These are phyloP conservation scores for Apis laboriosa DNA, from an alignment of 1,140 invertebrate species.

Conservation along the genomic window DNA sequence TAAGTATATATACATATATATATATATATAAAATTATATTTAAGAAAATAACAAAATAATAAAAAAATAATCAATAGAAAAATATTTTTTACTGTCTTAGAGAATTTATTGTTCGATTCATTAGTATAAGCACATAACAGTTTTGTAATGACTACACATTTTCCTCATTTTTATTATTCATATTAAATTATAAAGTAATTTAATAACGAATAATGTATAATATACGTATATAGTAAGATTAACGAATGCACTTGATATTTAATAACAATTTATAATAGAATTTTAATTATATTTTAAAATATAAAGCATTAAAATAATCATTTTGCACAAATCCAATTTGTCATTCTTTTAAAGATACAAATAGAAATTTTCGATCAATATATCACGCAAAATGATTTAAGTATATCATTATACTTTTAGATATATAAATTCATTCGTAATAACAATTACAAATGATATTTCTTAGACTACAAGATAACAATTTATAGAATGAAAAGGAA, in stretches of 20 bases:
- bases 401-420: no score
- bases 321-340: background rate
- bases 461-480: no score
- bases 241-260: background rate
- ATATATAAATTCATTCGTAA: background rate
- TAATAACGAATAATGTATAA: background rate
- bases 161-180: constrained; percentile 12
- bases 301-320: background rate
- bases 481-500: background rate
- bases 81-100: background rate
- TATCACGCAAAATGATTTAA: background rate
- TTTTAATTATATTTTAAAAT: constrained; percentile 8
- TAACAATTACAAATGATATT: background rate
- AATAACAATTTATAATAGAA: constrained; percentile 15
- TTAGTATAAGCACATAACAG: constrained; percentile 18
- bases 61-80: background rate
- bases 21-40: no score
- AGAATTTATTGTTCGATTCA: constrained; percentile 44
- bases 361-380: background rate
- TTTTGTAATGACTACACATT: background rate
- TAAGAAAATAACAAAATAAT: background rate
- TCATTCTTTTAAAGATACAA: background rate
- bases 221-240: no score
- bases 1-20: background rate
- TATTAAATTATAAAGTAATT: constrained; percentile 23